These are phyloP conservation scores for Petrosia ficiformis DNA, from an alignment of 37 sponge, comb jelly and placozoan genomes.

Conservation along the genomic window DNA sequence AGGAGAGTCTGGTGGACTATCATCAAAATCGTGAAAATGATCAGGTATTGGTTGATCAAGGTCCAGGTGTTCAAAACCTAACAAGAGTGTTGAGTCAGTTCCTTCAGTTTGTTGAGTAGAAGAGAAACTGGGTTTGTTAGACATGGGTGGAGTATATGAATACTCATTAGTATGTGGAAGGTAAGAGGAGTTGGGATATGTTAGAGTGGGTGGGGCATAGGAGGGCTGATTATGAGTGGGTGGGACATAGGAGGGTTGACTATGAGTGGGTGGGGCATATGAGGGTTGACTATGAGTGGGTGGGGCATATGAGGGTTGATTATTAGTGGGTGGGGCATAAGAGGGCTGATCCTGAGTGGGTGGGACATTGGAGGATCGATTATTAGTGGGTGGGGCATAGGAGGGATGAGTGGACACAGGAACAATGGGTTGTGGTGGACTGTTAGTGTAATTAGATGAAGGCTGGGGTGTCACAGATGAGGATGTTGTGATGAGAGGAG, in stretches of 20 bases:
- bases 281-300: background rate
- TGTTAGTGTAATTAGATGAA: background rate
- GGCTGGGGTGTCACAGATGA: background rate
- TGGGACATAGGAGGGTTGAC: background rate
- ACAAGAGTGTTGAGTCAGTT: background rate
- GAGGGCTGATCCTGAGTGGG: background rate
- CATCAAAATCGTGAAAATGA: background rate
- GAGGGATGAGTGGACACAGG: background rate
- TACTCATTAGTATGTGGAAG: background rate
- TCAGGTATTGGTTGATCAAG: background rate
- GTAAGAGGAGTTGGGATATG: background rate
- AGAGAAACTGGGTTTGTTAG: background rate
- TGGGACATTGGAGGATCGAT: background rate
- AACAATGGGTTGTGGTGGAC: background rate
- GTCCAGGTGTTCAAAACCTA: background rate
- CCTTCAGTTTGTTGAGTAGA: background rate
- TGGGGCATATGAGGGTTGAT: background rate
- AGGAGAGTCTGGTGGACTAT: background rate
- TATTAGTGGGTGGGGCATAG: background rate
- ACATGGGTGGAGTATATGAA: background rate
- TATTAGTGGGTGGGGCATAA: background rate
- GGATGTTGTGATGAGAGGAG: background rate
- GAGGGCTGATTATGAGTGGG: background rate
- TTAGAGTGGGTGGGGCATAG: background rate
- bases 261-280: background rate